phyloP scores from a whole-genome alignment of 30 jellyfish, hydroid and myxozoan genomes.

The Turritopsis dohrnii region DNA sequence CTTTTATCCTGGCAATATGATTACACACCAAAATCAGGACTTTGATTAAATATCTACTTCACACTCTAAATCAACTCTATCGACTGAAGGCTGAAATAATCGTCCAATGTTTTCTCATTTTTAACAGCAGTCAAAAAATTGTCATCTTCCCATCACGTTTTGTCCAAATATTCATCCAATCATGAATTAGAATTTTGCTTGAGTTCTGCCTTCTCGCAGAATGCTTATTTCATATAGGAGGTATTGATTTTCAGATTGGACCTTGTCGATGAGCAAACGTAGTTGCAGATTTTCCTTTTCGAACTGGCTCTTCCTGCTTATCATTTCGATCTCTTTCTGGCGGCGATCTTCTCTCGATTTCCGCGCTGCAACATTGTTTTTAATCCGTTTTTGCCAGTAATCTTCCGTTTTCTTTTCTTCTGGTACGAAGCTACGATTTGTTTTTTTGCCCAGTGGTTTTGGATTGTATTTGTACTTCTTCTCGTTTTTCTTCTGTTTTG shows the following conservation, averaged over 20 bases:
- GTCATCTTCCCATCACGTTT: too few relatives aligned
- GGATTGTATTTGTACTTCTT: constrained; percentile 43
- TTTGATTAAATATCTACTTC: too few relatives aligned
- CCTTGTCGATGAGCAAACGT: constrained; percentile 9
- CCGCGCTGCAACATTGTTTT: constrained; percentile 65
- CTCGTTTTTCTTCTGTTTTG: neutral
- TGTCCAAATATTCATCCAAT: neutral
- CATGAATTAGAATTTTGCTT: constrained; percentile 30
- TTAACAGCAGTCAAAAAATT: too few relatives aligned
- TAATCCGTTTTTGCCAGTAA: constrained; percentile 59
- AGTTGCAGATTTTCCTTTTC: neutral
- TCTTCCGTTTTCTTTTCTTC: constrained; percentile 41
- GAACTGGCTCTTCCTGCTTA: constrained; percentile 9
- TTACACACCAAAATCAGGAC: too few relatives aligned
- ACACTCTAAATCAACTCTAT: too few relatives aligned
- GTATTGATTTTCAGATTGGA: constrained; percentile 16
- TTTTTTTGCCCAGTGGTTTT: constrained; percentile 54
- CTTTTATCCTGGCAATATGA: too few relatives aligned
- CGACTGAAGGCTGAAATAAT: too few relatives aligned
- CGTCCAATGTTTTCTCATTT: too few relatives aligned
- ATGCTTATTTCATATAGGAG: constrained; percentile 7
- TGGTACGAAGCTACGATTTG: constrained; percentile 47
- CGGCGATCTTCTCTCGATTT: constrained; percentile 68
- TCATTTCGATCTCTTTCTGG: constrained; percentile 51
- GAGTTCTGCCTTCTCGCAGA: constrained; percentile 20